A percentile compares a stretch with the other conserved stretches of the same genome.
Conservation (phyloP, 2,113 vertebrate genomes). For the Embiotoca jacksoni region DNA sequence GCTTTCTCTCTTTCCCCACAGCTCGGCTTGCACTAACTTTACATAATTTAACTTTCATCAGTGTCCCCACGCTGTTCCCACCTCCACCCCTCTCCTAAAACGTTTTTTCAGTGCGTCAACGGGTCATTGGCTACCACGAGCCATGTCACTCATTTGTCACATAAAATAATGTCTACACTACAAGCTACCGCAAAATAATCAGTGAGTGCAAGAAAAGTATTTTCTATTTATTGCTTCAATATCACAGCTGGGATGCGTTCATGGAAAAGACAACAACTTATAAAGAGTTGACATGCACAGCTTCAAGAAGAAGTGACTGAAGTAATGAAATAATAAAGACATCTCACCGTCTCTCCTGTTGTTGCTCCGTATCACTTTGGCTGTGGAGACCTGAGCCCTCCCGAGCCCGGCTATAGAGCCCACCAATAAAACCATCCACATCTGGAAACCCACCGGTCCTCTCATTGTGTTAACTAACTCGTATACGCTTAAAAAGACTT, state of each 20-base stretch:
- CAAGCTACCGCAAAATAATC: neutral
- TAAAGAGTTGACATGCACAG: too few relatives aligned
- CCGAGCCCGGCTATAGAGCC: conserved; percentile 12
- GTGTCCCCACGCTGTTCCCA: too few relatives aligned
- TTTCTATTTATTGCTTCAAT: neutral
- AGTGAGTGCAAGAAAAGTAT: neutral
- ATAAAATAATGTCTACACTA: neutral
- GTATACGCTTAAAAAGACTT: too few relatives aligned
- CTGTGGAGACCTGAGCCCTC: conserved; percentile 60
- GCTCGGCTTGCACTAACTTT: conserved; percentile 1
- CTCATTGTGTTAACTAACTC: conserved; percentile 54
- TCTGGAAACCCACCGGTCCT: conserved; percentile 42
- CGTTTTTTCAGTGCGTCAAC: neutral
- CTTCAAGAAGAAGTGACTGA: too few relatives aligned
- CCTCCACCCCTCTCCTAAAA: neutral
- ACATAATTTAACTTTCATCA: neutral
- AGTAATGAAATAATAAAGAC: neutral
- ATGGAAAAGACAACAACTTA: too few relatives aligned
- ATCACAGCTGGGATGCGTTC: neutral
- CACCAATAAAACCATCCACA: conserved; percentile 66
- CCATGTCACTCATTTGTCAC: neutral
- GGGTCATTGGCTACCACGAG: neutral
- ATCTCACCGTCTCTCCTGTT: conserved; percentile 75
- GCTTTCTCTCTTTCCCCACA: neutral
- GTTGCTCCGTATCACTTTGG: conserved; percentile 72